Base-by-base conservation (phyloP, 2,888 invertebrate species). In the Eudasyphora cyanicolor region DNA sequence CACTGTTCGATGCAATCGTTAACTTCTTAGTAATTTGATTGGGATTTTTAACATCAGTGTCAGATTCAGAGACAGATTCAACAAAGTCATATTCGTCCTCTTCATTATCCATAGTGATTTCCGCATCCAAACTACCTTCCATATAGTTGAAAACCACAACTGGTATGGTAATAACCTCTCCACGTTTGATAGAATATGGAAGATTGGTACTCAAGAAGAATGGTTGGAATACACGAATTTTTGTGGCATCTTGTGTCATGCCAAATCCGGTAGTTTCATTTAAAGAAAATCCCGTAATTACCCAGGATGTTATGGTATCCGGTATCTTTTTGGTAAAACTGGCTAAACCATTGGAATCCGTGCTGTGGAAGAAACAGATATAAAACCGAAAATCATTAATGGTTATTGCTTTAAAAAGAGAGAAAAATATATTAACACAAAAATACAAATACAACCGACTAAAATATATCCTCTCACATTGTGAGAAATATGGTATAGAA, bases 131-230 rank as follows among this genome's bases (percentile, higher is more conserved):
- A 85, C 96, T 95, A 81, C 95, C 95, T 14, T 95, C 94, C 92
- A 97, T 94, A 88, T 98, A 97, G 91, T 98, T 99, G 91, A 96
- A 97, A 10, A 99, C 94, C 1, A 97, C 95, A 12, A 97, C 95
- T 67, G 98, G 96, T 75, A 98, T 94, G 0, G 97, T 96, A 76
- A 99, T 94, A 7, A 96, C 95, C 93, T 99, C 99, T 27, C 98
- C 98, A 81, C 96, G 94, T 87, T 97, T 96, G 5, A 99, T 95
- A 0, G 96, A 95, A 88, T 97, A 96, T 0, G 99, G 99, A 51
- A 99, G 92, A 91, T 98, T 97, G 19, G 98, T 94, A 2, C 96
- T 95, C 42, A 98, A 94, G 86, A 97, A 96, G 92, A 99, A 97
- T 0, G 96, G 95, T 87, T 96, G 95, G 91, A 96, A 96, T 0